These are phyloP conservation scores for Chrysopa pallens DNA, from an alignment of 1,140 invertebrate genomes.

Conservation along the genomic window DNA sequence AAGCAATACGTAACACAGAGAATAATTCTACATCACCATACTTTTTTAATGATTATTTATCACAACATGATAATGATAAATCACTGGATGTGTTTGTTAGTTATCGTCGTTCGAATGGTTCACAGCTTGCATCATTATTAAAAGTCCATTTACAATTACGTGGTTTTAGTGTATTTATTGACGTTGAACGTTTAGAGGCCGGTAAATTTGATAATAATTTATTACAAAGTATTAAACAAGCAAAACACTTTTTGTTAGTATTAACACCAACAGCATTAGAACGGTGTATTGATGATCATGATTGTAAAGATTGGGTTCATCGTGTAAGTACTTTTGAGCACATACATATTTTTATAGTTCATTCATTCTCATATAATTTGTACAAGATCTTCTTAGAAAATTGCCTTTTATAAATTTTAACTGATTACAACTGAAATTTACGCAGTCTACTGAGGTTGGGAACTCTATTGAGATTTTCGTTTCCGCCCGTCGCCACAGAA, in stretches of 20 bases:
- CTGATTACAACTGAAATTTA: too few relatives aligned
- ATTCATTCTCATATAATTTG: too few relatives aligned
- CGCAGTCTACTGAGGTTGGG: too few relatives aligned
- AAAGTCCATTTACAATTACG: constrained; percentile 90
- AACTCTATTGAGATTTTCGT: too few relatives aligned
- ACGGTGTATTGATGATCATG: constrained; percentile 76
- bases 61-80: constrained; percentile 35
- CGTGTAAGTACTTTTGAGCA: constrained; percentile 64
- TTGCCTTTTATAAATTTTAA: too few relatives aligned
- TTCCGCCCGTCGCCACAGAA: too few relatives aligned
- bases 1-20: constrained; percentile 63
- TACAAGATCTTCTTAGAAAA: too few relatives aligned
- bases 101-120: constrained; percentile 93
- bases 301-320: constrained; percentile 98
- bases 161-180: constrained; percentile 89
- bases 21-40: constrained; percentile 30
- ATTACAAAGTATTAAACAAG: constrained; percentile 88
- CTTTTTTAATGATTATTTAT: constrained; percentile 49
- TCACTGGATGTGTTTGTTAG: constrained; percentile 95
- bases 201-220: constrained; percentile 98
- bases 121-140: constrained; percentile 82
- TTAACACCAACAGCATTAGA: constrained; percentile 89
- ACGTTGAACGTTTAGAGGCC: constrained; percentile 85
- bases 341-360: too few relatives aligned
- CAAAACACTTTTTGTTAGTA: constrained; percentile 92